A percentile compares a stretch with the other conserved stretches of the same genome.
phyloP scores from a whole-genome alignment of 2,888 invertebrate species.

The Erynnis tages region DNA sequence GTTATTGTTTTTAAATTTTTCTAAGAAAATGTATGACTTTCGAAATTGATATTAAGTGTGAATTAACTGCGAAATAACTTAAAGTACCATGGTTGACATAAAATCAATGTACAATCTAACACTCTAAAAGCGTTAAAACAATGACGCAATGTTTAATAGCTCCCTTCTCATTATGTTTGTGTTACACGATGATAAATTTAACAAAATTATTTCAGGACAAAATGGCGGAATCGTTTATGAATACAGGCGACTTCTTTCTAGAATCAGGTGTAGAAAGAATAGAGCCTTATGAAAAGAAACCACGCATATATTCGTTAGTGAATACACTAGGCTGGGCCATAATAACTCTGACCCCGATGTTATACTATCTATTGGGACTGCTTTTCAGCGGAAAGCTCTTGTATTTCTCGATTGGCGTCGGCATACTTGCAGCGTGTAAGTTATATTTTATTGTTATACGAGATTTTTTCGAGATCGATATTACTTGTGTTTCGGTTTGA shows the following conservation, averaged over 20 bases:
- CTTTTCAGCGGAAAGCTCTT: conserved; percentile 87
- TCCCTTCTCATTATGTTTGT: too few species aligned
- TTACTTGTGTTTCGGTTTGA: conserved; percentile 20
- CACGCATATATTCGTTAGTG: conserved; percentile 84
- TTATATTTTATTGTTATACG: conserved; percentile 51
- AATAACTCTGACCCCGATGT: conserved; percentile 85
- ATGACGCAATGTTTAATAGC: too few species aligned
- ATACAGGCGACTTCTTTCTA: conserved; percentile 90
- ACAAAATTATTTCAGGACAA: conserved; percentile 86
- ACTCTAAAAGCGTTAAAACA: too few species aligned
- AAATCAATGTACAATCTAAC: too few species aligned
- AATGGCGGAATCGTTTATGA: conserved; percentile 86
- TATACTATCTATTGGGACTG: conserved; percentile 85
- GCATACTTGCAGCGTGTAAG: conserved; percentile 89
- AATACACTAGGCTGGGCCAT: conserved; percentile 88
- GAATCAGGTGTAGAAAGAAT: conserved; percentile 86
- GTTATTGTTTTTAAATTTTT: too few species aligned
- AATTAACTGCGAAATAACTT: too few species aligned
- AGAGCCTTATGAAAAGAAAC: conserved; percentile 79
- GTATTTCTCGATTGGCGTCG: conserved; percentile 85
- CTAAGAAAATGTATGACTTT: too few species aligned
- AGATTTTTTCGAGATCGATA: background rate
- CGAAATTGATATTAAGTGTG: too few species aligned
- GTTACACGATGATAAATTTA: too few species aligned
- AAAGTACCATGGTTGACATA: too few species aligned